Percentiles rank a stretch among this genome's conserved stretches.
phyloP scores from a whole-genome alignment of 92 coral and sea anemone species.

The Palythoa heliodiscus region DNA sequence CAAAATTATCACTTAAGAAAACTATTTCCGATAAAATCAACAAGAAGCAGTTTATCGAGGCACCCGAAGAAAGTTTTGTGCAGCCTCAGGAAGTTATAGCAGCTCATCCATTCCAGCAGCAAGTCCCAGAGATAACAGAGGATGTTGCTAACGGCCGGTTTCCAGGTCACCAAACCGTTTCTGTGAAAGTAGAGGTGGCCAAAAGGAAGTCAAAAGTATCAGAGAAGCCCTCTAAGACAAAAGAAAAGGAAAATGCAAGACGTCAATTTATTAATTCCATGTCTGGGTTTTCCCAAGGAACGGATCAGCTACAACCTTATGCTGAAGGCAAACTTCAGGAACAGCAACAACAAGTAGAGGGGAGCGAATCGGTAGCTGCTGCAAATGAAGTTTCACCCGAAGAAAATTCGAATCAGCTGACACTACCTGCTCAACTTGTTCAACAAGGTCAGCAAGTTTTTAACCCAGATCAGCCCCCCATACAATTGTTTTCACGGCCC shows the following conservation, averaged over 20 bases:
- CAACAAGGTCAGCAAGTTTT: slow-evolving; percentile 10
- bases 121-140: slow-evolving; percentile 2
- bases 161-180: slow-evolving; percentile 9
- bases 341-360: slow-evolving; percentile 18
- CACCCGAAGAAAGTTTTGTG: slow-evolving; percentile 1
- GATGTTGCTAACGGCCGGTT: not conserved
- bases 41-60: slow-evolving; percentile 40
- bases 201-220: slow-evolving; percentile 41
- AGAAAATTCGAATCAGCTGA: not conserved
- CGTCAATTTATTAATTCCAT: slow-evolving; percentile 32
- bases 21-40: not conserved
- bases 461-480: slow-evolving; percentile 2
- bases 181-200: slow-evolving; percentile 34
- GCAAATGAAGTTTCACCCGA: not conserved
- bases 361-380: not conserved
- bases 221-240: not conserved
- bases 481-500: slow-evolving; percentile 22
- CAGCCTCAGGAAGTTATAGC: slow-evolving; percentile 33
- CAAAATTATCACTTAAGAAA: slow-evolving; percentile 25
- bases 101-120: slow-evolving; percentile 25
- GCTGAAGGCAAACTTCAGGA: not conserved
- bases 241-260: not conserved
- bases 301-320: slow-evolving; percentile 15
- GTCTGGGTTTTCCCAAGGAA: slow-evolving; percentile 6
- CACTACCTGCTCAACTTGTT: slow-evolving; percentile 5